phyloP scores from a whole-genome alignment of 2,888 invertebrate species.

The Drosophila longiperda region DNA sequence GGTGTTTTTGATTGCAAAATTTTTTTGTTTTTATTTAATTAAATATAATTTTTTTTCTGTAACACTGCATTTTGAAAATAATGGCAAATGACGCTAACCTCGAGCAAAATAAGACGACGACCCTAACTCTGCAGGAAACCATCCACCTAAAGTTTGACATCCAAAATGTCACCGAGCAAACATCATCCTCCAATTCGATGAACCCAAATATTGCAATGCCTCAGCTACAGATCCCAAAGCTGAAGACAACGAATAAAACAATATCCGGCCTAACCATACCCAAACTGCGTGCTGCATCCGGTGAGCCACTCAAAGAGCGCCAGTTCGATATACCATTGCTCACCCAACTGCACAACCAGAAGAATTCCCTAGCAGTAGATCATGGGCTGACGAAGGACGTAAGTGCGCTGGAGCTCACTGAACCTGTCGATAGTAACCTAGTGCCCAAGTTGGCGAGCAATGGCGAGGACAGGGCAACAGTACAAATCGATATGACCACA shows the following conservation, averaged over 20 bases:
- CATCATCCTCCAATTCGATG: conserved; percentile 27
- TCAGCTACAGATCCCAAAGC: conserved; percentile 48
- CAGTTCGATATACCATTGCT: conserved; percentile 59
- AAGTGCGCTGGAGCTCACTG: conserved; percentile 32
- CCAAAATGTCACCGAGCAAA: conserved; percentile 34
- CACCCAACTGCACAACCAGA: conserved; percentile 35
- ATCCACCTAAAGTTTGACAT: conserved; percentile 62
- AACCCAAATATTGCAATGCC: conserved; percentile 38
- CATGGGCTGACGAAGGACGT: conserved; percentile 37
- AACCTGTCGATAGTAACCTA: conserved; percentile 30
- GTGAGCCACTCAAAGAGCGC: conserved; percentile 16
- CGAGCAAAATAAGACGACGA: conserved; percentile 27
- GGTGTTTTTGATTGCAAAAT: not conserved
- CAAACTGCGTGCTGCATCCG: conserved; percentile 35
- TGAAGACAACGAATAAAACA: not conserved
- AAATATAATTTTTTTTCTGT: conserved; percentile 1
- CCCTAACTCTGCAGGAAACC: conserved; percentile 58
- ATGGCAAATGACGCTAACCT: conserved; percentile 40
- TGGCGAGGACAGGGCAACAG: not conserved
- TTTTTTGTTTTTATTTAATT: conserved; percentile 16
- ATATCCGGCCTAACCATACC: conserved; percentile 56
- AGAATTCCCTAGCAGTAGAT: conserved; percentile 26
- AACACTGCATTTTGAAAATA: conserved; percentile 8
- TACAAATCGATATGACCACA: conserved; percentile 76
- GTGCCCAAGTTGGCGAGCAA: conserved; percentile 15